Percentiles rank a stretch among this genome's conserved stretches.
Conservation (phyloP, 2,888 invertebrate genomes). For the Anaspis maculata region DNA sequence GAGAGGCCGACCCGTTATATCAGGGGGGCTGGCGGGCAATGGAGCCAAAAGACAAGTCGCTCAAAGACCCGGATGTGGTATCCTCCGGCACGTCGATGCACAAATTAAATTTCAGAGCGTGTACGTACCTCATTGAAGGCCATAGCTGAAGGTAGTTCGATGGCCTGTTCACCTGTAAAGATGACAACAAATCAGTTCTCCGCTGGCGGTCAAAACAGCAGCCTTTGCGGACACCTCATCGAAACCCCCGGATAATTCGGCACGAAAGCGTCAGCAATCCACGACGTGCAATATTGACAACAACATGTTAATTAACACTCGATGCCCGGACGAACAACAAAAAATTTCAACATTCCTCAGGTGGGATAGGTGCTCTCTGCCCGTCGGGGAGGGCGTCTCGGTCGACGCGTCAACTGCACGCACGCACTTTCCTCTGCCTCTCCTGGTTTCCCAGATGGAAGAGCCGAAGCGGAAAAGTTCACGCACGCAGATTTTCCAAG, state of each 20-base stretch:
- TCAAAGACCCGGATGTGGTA: no score
- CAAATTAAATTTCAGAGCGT: slow-evolving; percentile 1
- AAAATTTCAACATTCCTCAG: slow-evolving; percentile 26
- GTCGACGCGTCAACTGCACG: no score
- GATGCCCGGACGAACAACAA: slow-evolving; percentile 9
- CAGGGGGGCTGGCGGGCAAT: no score
- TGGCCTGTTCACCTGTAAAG: slow-evolving; percentile 47
- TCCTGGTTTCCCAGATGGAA: no score
- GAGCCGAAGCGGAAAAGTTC: no score
- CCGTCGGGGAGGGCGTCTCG: no score
- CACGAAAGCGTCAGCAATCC: slow-evolving; percentile 8
- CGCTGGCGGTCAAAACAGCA: slow-evolving; percentile 8
- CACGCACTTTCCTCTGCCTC: no score
- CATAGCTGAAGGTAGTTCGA: slow-evolving; percentile 56
- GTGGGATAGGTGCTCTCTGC: slow-evolving; percentile 12
- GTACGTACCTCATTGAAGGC: slow-evolving; percentile 69
- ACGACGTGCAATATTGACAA: no score
- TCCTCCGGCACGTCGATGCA: no score
- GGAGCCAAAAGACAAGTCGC: no score
- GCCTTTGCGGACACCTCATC: slow-evolving; percentile 5
- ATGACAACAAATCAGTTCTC: slow-evolving; percentile 39
- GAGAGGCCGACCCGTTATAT: no score
- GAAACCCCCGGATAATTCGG: slow-evolving; percentile 1
- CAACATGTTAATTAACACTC: no score
- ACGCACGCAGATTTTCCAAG: slow-evolving; percentile 7